Percentiles rank a stretch among this genome's conserved stretches.
These are phyloP conservation scores for Blennius ocellaris DNA, from an alignment of 2,113 vertebrate genomes.

Conservation along the genomic window DNA sequence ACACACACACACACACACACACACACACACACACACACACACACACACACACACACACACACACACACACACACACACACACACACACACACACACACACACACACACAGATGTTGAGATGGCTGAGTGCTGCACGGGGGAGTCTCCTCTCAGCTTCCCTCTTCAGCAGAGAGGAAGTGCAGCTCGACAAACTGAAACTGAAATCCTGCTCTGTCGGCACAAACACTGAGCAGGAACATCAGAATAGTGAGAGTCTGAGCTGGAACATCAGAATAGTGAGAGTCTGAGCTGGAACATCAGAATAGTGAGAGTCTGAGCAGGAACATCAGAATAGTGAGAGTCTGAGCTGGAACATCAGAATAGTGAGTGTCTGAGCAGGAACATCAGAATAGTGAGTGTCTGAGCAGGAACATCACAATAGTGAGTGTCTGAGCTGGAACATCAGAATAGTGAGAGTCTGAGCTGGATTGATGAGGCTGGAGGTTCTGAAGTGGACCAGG, in stretches of 20 bases:
- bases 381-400: neutral
- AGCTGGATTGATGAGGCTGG: too few species aligned
- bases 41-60: too few species aligned
- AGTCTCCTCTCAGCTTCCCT: conserved; percentile 80
- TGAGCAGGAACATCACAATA: neutral
- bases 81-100: conserved; percentile 35
- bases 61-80: conserved; percentile 35
- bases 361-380: neutral
- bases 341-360: neutral
- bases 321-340: too few species aligned
- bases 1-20: conserved; percentile 15
- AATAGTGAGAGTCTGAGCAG: too few species aligned
- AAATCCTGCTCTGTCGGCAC: conserved; percentile 63
- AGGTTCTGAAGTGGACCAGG: too few species aligned
- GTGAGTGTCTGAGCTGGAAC: neutral
- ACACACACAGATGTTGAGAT: conserved; percentile 47
- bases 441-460: neutral
- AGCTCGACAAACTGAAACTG: conserved; percentile 73
- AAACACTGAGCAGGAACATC: neutral
- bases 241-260: neutral
- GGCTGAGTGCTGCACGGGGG: conserved; percentile 41
- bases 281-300: too few species aligned
- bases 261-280: too few species aligned
- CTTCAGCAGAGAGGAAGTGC: conserved; percentile 76
- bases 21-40: too few species aligned